A percentile compares a stretch with the other conserved stretches of the same genome.
phyloP scores from a whole-genome alignment of 2,888 invertebrate genomes.

The Hofmannophila pseudospretella region DNA sequence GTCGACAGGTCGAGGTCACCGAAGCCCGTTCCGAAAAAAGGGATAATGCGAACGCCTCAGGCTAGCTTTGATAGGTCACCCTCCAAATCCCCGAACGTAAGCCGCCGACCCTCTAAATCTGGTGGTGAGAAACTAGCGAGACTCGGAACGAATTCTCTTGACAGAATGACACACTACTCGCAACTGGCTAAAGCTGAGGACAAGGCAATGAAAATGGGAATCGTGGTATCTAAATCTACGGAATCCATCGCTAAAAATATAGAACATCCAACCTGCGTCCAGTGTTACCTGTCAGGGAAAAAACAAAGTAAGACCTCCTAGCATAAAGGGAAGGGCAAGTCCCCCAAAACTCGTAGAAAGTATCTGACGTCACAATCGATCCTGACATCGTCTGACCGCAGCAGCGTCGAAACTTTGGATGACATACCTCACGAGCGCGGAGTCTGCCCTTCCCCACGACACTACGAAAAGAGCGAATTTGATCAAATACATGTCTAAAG shows the following conservation, averaged over 20 bases:
- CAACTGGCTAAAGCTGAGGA: constrained; percentile 71
- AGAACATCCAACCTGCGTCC: constrained; percentile 85
- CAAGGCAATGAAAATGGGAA: constrained; percentile 73
- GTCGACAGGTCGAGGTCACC: constrained; percentile 65
- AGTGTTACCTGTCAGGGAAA: constrained; percentile 83
- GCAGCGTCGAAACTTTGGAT: constrained; percentile 65
- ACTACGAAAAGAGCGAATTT: constrained; percentile 49
- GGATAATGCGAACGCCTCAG: constrained; percentile 73
- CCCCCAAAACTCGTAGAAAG: constrained; percentile 71
- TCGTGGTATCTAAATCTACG: constrained; percentile 76
- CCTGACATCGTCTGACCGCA: constrained; percentile 63
- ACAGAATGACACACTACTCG: constrained; percentile 69
- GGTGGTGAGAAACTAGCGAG: constrained; percentile 62
- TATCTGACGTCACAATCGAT: constrained; percentile 51
- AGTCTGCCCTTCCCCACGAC: constrained; percentile 52
- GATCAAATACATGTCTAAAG: constrained; percentile 81
- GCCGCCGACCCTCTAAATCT: constrained; percentile 62
- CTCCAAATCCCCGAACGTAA: constrained; percentile 64
- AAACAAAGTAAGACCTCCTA: constrained; percentile 79
- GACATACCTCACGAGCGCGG: constrained; percentile 44
- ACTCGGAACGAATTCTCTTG: constrained; percentile 69
- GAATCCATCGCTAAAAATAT: constrained; percentile 76
- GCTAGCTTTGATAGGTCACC: constrained; percentile 71
- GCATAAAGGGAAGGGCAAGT: constrained; percentile 83
- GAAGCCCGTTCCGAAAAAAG: constrained; percentile 69